Conservation (phyloP, 2,797 vertebrate species). For the Notolepis coatsorum region DNA sequence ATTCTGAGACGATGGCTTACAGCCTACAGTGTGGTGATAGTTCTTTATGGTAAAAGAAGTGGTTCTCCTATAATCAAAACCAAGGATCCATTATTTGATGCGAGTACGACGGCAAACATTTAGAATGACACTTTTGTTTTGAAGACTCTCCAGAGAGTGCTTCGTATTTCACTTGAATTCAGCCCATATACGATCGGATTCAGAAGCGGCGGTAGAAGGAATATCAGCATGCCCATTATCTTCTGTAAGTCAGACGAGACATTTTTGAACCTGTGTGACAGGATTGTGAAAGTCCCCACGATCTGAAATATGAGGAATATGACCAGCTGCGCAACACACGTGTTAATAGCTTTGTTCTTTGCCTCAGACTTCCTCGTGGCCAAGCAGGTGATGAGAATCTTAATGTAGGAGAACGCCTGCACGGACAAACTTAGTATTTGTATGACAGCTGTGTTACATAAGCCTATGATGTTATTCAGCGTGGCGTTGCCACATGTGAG, state of each 20-base stretch:
- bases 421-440: constrained; percentile 69
- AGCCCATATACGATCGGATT: constrained; percentile 82
- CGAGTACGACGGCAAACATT: neutral
- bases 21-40: no score
- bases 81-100: no score
- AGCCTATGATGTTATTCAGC: constrained; percentile 73
- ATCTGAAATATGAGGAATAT: constrained; percentile 78
- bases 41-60: no score
- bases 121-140: constrained; percentile 32
- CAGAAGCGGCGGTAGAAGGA: constrained; percentile 74
- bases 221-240: constrained; percentile 81
- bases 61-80: no score
- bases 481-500: constrained; percentile 70
- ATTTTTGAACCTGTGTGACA: constrained; percentile 77
- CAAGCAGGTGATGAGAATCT: constrained; percentile 77
- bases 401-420: constrained; percentile 74
- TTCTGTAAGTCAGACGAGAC: constrained; percentile 74
- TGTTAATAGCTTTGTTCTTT: constrained; percentile 78
- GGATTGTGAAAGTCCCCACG: constrained; percentile 73
- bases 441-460: constrained; percentile 72
- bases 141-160: constrained; percentile 55
- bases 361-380: constrained; percentile 51
- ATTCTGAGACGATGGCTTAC: no score
- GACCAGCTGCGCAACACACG: constrained; percentile 74
- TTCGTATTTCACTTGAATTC: constrained; percentile 75